phyloP scores from a whole-genome alignment of 2,888 invertebrate genomes.

The Coleophora flavipennella region DNA sequence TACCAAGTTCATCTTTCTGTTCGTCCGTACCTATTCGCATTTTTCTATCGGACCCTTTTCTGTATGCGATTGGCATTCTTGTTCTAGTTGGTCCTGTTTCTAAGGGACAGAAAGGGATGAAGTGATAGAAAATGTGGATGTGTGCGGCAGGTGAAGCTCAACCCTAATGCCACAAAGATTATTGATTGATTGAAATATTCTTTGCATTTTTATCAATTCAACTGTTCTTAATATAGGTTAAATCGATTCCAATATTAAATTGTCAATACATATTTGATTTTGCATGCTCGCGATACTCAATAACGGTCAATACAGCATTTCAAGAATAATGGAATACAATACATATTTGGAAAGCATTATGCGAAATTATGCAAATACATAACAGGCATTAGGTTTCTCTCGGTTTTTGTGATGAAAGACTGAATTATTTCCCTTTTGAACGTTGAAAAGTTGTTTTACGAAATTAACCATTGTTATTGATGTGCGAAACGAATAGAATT shows the following conservation, averaged over 20 bases:
- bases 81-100: no score
- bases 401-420: constrained; percentile 19
- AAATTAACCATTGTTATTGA: neutral
- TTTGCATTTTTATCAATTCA: no score
- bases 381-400: constrained; percentile 10
- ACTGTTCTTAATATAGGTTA: neutral
- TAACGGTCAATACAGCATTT: neutral
- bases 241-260: neutral
- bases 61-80: no score
- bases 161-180: no score
- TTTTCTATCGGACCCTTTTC: no score
- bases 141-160: no score
- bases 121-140: no score
- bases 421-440: constrained; percentile 15
- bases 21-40: no score
- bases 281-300: no score
- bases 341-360: constrained; percentile 17
- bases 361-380: constrained; percentile 30
- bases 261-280: neutral
- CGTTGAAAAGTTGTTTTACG: constrained; percentile 1
- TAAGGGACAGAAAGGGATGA: no score
- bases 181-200: no score
- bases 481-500: neutral
- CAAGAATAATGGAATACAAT: constrained; percentile 4
- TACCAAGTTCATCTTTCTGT: constrained; percentile 1